Percentiles rank a stretch among this genome's conserved stretches.
These are phyloP conservation scores for Solea solea DNA, from an alignment of 2,113 vertebrate genomes.

Conservation along the genomic window DNA sequence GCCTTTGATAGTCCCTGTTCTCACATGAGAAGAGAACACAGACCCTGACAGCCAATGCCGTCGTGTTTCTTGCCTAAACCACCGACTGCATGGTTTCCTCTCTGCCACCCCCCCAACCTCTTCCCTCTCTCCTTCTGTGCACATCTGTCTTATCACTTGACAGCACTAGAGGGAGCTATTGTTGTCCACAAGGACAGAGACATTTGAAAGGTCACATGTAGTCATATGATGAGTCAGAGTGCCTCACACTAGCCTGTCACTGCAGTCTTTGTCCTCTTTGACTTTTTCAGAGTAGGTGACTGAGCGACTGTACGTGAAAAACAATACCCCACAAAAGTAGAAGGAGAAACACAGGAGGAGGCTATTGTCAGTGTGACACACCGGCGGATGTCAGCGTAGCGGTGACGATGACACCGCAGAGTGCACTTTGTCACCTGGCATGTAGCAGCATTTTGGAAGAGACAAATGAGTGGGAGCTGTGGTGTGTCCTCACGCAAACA, in stretches of 20 bases:
- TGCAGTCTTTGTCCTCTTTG: background rate
- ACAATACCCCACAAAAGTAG: too few species aligned
- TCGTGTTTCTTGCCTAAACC: constrained; percentile 12
- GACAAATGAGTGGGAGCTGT: constrained; percentile 23
- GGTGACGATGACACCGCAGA: constrained; percentile 1
- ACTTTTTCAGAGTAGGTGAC: background rate
- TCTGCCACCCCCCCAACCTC: background rate
- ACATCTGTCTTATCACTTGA: constrained; percentile 2
- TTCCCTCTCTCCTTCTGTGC: background rate
- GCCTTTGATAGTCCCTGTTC: constrained; percentile 53
- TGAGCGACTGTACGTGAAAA: background rate
- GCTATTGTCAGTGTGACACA: background rate
- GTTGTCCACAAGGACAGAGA: constrained; percentile 27
- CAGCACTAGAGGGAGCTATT: constrained; percentile 65
- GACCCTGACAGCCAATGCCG: constrained; percentile 32
- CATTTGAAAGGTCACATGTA: constrained; percentile 2
- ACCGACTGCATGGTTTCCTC: constrained; percentile 1
- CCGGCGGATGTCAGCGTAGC: constrained; percentile 6
- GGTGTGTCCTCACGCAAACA: constrained; percentile 22
- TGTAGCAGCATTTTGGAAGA: constrained; percentile 8
- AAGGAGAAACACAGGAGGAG: background rate
- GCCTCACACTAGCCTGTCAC: constrained; percentile 18
- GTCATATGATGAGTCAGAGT: constrained; percentile 11
- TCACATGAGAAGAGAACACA: constrained; percentile 25
- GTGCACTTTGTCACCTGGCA: constrained; percentile 7